Base-by-base conservation (phyloP, 2,888 invertebrate species). In the Drosophila atroscutellata region DNA sequence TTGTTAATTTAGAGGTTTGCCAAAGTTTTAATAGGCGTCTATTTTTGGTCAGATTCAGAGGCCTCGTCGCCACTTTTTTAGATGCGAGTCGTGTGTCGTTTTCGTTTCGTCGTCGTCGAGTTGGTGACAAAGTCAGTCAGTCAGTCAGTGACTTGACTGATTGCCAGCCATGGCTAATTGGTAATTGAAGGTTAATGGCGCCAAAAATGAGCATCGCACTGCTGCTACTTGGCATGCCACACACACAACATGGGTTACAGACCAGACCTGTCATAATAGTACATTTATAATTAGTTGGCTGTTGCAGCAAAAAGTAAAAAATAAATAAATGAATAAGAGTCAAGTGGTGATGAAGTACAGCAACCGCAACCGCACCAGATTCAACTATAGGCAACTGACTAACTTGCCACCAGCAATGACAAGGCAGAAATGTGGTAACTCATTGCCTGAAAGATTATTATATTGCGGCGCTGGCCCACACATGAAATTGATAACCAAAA, bases 171-270 rank as follows among this genome's bases (percentile, higher is more conserved):
- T 80, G 77, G 72, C 50, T 74, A 85, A 90, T 77, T 81, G 90
- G 90, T 74, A 83, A 90, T 77, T 83, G 86, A 86, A 90, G 86
- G 90, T 90, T 90, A 90, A 90, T 78, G 86, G 81, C 80, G 86
- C 90, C 85, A 77, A 87, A 86, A 79, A 74, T 64, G 75, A 69
- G 56, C 80, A 78, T 64, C 37, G 70, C 65, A 37, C 36, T 66
- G 45, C 15, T 45, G 45, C 45, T 24, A 60, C 63, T 63, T 72
- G 61, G 42, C 79, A 78, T 37, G 75, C 61, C 62, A 62, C 68
- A 64, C 60, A 15, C 45, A 45, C 20, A 42, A 32, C 3, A 15
- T 36, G n/a, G n/a, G n/a, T 9, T 60, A 55, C n/a, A n/a, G 13
- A 24, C 51, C 13, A 20, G 64, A 61, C 58, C 69, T 75, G 66